These are phyloP conservation scores for Paramormyrops kingsleyae DNA, from an alignment of 2,113 vertebrate species.

Conservation along the genomic window DNA sequence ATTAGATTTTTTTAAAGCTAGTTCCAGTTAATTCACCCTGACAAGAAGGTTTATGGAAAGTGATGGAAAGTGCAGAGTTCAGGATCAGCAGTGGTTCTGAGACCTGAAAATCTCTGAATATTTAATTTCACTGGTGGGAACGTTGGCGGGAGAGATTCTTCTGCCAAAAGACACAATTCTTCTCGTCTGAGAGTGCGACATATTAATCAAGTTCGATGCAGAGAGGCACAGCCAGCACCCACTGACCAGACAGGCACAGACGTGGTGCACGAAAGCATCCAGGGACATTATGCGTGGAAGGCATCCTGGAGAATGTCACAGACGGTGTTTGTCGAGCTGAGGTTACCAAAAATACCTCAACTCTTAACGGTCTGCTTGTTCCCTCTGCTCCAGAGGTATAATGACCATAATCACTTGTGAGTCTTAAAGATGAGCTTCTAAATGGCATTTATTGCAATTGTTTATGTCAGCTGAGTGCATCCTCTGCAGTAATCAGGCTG, in stretches of 20 bases:
- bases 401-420: background rate
- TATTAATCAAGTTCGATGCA: background rate
- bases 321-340: background rate
- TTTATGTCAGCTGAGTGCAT: background rate
- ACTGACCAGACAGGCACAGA: background rate
- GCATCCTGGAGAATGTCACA: background rate
- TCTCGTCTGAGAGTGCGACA: background rate
- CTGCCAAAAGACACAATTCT: background rate
- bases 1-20: background rate
- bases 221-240: background rate
- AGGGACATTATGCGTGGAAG: background rate
- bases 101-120: background rate
- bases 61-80: background rate
- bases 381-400: background rate
- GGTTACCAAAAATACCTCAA: background rate
- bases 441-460: constrained; percentile 3
- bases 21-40: background rate
- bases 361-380: background rate
- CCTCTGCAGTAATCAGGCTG: background rate
- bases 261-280: background rate
- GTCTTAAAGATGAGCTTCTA: constrained; percentile 3
- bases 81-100: background rate
- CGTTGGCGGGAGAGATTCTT: background rate
- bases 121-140: background rate
- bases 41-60: background rate